Evolutionary conservation across 2,888 invertebrate genomes (phyloP).

Genomic region (Deroplatys truncata): DNA sequence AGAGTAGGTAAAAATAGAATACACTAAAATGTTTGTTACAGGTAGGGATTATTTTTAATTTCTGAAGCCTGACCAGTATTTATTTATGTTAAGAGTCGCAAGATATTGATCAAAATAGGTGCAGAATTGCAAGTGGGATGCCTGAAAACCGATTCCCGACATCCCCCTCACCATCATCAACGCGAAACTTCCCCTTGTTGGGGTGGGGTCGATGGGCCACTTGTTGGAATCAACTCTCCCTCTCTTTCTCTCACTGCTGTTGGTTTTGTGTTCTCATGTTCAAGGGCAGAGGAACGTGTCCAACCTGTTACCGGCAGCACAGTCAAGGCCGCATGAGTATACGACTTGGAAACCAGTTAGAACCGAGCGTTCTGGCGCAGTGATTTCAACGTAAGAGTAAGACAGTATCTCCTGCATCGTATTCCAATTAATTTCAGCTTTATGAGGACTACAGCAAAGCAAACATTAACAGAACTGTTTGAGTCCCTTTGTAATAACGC

Average conservation of each 20-base stretch:
- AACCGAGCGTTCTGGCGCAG: neutral
- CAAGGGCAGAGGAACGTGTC: neutral
- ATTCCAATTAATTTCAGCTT: no score
- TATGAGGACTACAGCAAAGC: no score
- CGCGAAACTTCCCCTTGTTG: neutral
- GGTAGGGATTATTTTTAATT: no score
- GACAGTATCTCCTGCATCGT: neutral
- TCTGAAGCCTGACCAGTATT: no score
- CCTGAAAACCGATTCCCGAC: neutral
- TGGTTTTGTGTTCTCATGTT: neutral
- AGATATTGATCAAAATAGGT: neutral
- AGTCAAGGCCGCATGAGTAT: neutral
- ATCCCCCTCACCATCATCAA: neutral
- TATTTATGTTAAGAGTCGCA: no score
- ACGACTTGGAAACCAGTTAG: neutral
- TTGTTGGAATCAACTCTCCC: neutral
- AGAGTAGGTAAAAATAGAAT: no score
- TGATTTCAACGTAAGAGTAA: neutral
- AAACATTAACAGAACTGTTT: no score
- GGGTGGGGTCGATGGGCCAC: neutral
- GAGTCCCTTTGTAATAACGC: no score
- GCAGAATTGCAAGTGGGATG: neutral
- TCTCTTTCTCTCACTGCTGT: neutral
- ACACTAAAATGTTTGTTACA: no score
- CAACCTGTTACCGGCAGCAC: neutral